Conservation (phyloP, 1,140 invertebrate species). For the Nasonia longicornis region DNA sequence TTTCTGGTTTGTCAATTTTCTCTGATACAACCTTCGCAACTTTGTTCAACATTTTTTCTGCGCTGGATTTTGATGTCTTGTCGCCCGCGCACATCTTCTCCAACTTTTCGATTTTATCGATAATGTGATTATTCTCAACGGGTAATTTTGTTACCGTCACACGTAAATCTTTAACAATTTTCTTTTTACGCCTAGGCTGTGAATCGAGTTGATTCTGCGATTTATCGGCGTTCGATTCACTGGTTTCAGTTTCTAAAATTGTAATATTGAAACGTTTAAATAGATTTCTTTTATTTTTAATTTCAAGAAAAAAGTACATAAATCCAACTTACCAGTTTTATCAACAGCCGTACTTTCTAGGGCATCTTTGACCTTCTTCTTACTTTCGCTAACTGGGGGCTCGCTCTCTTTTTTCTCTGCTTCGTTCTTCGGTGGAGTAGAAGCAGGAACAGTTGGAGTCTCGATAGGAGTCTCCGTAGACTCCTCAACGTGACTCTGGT, state of each 20-base stretch:
- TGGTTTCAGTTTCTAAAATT: conserved; percentile 50
- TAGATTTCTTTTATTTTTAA: background rate
- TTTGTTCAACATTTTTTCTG: conserved; percentile 53
- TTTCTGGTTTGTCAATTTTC: conserved; percentile 48
- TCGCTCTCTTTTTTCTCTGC: background rate
- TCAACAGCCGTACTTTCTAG: background rate
- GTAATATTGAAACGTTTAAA: conserved; percentile 12
- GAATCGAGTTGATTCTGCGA: conserved; percentile 54
- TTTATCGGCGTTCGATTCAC: conserved; percentile 55
- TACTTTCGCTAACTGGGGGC: background rate
- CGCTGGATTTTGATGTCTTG: conserved; percentile 51
- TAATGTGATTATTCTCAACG: conserved; percentile 58
- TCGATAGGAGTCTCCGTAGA: conserved; percentile 67
- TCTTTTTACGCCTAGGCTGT: conserved; percentile 69
- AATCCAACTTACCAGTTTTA: conserved; percentile 15
- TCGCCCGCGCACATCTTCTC: conserved; percentile 54
- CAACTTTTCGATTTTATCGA: conserved; percentile 56
- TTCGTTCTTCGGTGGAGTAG: background rate
- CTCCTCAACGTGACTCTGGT: conserved; percentile 72
- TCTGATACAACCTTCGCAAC: conserved; percentile 44
- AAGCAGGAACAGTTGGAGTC: conserved; percentile 42
- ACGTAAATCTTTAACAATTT: conserved; percentile 70
- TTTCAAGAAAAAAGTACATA: background rate
- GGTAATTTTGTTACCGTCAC: conserved; percentile 70
- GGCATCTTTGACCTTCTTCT: background rate